Evolutionary conservation across 1,140 invertebrate genomes (phyloP).

Genomic region (Drosophila pachea): DNA sequence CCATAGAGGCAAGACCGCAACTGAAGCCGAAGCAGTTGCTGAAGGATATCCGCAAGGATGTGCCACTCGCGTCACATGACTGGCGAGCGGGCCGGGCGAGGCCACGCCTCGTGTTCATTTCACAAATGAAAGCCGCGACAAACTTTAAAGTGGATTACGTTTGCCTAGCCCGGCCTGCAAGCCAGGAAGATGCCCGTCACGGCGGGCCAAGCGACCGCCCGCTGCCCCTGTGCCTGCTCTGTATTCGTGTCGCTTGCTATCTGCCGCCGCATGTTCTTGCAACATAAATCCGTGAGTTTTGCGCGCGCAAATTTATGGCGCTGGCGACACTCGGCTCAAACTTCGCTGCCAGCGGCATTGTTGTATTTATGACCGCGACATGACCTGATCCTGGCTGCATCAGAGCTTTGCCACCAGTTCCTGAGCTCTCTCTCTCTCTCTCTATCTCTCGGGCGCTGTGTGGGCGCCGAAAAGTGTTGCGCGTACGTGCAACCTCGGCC

Average conservation of each 20-base stretch:
- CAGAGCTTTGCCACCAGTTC: slow-evolving; percentile 14
- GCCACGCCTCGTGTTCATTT: slow-evolving; percentile 55
- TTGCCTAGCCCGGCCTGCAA: slow-evolving; percentile 36
- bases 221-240: neutral
- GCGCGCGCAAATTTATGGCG: slow-evolving; percentile 71
- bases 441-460: slow-evolving; percentile 8
- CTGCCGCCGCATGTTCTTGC: slow-evolving; percentile 49
- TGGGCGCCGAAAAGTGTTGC: slow-evolving; percentile 64
- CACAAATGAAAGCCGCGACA: slow-evolving; percentile 61
- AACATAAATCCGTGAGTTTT: slow-evolving; percentile 78
- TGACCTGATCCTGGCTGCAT: slow-evolving; percentile 58
- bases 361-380: slow-evolving; percentile 78
- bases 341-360: slow-evolving; percentile 62
- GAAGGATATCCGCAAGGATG: slow-evolving; percentile 67
- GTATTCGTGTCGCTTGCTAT: slow-evolving; percentile 32
- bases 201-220: neutral
- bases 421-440: neutral
- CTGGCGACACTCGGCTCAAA: slow-evolving; percentile 68
- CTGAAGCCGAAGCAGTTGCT: slow-evolving; percentile 23
- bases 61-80: slow-evolving; percentile 52
- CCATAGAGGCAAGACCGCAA: slow-evolving; percentile 11
- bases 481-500: slow-evolving; percentile 56
- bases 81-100: slow-evolving; percentile 6
- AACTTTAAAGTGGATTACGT: slow-evolving; percentile 78
- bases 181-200: slow-evolving; percentile 14